Base-by-base conservation (phyloP, 2,888 invertebrate species). In the Zaprionus obscuricornis region DNA sequence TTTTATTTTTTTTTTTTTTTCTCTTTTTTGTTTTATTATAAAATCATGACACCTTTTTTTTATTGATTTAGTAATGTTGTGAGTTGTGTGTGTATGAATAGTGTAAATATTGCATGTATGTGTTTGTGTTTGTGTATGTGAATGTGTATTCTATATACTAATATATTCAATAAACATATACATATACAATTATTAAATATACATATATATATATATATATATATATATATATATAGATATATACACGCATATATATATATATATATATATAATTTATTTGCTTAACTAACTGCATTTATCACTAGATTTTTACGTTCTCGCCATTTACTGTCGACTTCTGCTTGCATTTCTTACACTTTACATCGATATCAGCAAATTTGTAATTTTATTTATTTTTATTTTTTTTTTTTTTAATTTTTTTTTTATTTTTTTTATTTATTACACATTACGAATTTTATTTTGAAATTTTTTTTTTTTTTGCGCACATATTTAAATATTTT, bases 291-390 rank as follows among this genome's bases (percentile, higher is more conserved):
- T 81, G 65, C 52, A 59, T 58, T 82, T 86, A 79, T 79, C 78
- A 79, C 86, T 84, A 79, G 77, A 81, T 81, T 74, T 59, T 86
- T 86, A 86, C 69, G 85, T 79, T 81, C 81, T 84, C 82, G 83
- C 79, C 82, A 68, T 58, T 50, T 47, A 51, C 63, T 63, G 62
- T 24, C 8, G 42, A 36, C 18, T 14, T 11, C 14, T 13, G 16
- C 42, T 18, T 16, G 14, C 33, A 2, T 16, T 3, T 42, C 17
- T 17, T 36, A 37, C 36, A 31, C 46, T 46, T 47, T 43, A 56
- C 45, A 54, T 59, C 45, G 66, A n/a, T 45, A 60, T 79, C 74
- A 72, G 84, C 82, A 81, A 81, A 60, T 50, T 46, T 67, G 31
- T 31, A 5, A 33, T 40, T 39, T 31, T 10, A 42, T 34, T 26